A percentile compares a stretch with the other conserved stretches of the same genome.
Conservation (phyloP, 2,113 vertebrate genomes). For the chimpanzee (Pan troglodytes) region NHGRI_mPanTro3-v2.1_pri NC_086015.1:102554501-102555000, state of each 20-base stretch:
- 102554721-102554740: neutral
- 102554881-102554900: conserved; percentile 60
- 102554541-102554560: conserved; percentile 48
- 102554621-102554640: conserved; percentile 26
- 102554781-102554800: neutral
- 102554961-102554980: conserved; percentile 71
- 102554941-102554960: conserved; percentile 75
- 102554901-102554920: conserved; percentile 57
- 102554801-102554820: neutral
- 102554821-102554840: conserved; percentile 37
- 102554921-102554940: conserved; percentile 57
- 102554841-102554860: conserved; percentile 70
- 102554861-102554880: conserved; percentile 64
- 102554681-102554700: neutral
- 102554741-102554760: conserved; percentile 22
- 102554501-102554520: neutral
- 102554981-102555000: conserved; percentile 71
- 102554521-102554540: neutral
- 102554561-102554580: conserved; percentile 19
- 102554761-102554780: neutral
- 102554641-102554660: conserved; percentile 50
- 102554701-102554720: neutral
- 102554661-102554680: neutral
- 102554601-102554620: conserved; percentile 23
- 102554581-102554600: conserved; percentile 31